phyloP scores from a whole-genome alignment of 92 coral and sea anemone genomes.

The Galaxea fascicularis region DNA sequence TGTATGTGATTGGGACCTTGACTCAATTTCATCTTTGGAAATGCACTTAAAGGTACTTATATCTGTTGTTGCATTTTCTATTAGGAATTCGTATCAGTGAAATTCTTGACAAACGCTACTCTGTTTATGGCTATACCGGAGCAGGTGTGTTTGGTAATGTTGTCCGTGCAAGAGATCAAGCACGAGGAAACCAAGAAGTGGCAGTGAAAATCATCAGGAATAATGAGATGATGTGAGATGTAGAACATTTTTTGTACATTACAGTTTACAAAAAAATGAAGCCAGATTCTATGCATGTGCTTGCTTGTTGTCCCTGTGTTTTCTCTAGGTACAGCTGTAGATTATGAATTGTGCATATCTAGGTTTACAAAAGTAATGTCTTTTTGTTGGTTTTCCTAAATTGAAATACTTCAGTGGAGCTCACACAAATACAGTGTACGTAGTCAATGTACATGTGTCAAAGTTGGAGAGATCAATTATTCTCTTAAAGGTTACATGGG shows the following conservation, averaged over 20 bases:
- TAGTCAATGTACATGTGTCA: no score
- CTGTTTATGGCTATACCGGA: constrained; percentile 97
- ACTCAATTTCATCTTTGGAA: background rate
- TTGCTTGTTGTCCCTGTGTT: background rate
- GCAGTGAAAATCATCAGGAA: constrained; percentile 96
- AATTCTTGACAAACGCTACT: constrained; percentile 92
- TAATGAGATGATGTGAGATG: constrained; percentile 98
- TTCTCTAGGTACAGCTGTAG: no score
- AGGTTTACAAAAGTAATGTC: no score
- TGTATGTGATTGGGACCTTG: no score
- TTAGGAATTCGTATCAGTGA: constrained; percentile 96
- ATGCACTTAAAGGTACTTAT: background rate
- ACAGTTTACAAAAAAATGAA: background rate
- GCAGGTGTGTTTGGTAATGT: constrained; percentile 99
- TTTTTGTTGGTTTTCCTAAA: no score
- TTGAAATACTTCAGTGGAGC: no score
- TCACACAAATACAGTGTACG: no score
- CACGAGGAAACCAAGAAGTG: constrained; percentile 92
- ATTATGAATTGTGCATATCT: no score
- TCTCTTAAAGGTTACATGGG: no score
- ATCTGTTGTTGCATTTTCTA: background rate
- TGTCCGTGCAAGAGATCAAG: constrained; percentile 94
- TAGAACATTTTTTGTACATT: background rate
- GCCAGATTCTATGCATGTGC: background rate
- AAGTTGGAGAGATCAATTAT: no score